Conservation (phyloP, 37 sponge, comb jelly and placozoan genomes). For the Theonella swinhoei region DNA sequence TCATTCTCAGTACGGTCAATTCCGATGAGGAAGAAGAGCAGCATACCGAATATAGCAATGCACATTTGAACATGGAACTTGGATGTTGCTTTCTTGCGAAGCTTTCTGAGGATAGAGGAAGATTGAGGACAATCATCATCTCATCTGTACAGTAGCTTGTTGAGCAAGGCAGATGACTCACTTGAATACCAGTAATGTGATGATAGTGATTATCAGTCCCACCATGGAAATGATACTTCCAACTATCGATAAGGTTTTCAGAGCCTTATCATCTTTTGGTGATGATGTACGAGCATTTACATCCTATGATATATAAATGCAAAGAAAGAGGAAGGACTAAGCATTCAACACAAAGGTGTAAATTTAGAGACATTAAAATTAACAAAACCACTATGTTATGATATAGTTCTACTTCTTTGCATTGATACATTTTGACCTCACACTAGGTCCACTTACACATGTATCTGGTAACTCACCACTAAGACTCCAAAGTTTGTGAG, state of each 20-base stretch:
- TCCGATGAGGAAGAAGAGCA: slow-evolving; percentile 54
- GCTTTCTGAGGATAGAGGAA: too few relatives aligned
- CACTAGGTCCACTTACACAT: too few relatives aligned
- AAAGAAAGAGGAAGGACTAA: too few relatives aligned
- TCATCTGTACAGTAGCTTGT: too few relatives aligned
- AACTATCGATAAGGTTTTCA: slow-evolving; percentile 5
- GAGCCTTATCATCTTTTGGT: not conserved
- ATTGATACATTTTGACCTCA: too few relatives aligned
- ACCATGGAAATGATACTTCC: slow-evolving; percentile 5
- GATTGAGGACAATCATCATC: too few relatives aligned
- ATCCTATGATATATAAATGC: slow-evolving; percentile 44
- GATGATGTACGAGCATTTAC: slow-evolving; percentile 35
- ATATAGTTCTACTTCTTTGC: not conserved
- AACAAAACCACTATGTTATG: too few relatives aligned
- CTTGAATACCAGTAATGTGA: slow-evolving; percentile 4
- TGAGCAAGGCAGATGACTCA: too few relatives aligned
- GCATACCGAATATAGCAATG: slow-evolving; percentile 50
- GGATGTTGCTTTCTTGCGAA: slow-evolving; percentile 36
- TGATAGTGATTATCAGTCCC: not conserved
- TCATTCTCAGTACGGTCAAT: slow-evolving; percentile 53
- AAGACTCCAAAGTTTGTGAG: slow-evolving; percentile 77
- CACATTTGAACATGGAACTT: slow-evolving; percentile 67
- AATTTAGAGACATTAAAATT: too few relatives aligned
- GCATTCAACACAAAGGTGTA: too few relatives aligned
- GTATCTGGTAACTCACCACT: slow-evolving; percentile 58